phyloP scores from a whole-genome alignment of 2,888 invertebrate genomes.

The Drosophila atroscutellata region DNA sequence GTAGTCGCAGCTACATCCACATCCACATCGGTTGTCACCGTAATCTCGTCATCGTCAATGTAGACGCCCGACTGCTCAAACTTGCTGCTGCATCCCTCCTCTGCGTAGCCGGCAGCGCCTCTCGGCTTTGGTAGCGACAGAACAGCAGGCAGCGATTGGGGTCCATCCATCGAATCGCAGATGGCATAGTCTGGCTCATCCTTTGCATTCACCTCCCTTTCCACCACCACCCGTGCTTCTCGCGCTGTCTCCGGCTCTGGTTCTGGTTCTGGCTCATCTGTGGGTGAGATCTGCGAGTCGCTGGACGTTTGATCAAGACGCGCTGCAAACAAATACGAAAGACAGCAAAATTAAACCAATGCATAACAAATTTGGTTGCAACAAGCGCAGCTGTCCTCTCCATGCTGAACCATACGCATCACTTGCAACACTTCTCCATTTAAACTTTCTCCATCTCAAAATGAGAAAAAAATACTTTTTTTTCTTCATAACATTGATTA shows the following conservation, averaged over 20 bases:
- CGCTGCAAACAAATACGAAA: constrained; percentile 84
- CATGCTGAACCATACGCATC: no score
- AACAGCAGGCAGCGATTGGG: constrained; percentile 78
- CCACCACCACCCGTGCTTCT: background rate
- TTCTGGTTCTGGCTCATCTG: constrained; percentile 82
- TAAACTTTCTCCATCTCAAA: no score
- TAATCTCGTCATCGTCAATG: constrained; percentile 85
- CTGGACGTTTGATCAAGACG: constrained; percentile 87
- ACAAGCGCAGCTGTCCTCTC: background rate
- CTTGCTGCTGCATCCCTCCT: constrained; percentile 62
- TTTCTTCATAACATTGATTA: no score
- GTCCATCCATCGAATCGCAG: constrained; percentile 67
- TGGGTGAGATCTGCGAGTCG: constrained; percentile 84
- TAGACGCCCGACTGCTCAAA: constrained; percentile 84
- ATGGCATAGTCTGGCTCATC: constrained; percentile 31
- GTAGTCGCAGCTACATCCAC: background rate
- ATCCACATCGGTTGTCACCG: constrained; percentile 84
- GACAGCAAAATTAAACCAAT: background rate
- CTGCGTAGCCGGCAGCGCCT: constrained; percentile 69
- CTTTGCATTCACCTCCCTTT: constrained; percentile 7
- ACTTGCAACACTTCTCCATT: no score
- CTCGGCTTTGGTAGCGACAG: background rate
- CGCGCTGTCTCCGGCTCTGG: constrained; percentile 54
- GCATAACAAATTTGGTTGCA: background rate
- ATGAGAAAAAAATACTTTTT: no score